These are phyloP conservation scores for Sprattus sprattus DNA, from an alignment of 2,113 vertebrate species.

Conservation along the genomic window DNA sequence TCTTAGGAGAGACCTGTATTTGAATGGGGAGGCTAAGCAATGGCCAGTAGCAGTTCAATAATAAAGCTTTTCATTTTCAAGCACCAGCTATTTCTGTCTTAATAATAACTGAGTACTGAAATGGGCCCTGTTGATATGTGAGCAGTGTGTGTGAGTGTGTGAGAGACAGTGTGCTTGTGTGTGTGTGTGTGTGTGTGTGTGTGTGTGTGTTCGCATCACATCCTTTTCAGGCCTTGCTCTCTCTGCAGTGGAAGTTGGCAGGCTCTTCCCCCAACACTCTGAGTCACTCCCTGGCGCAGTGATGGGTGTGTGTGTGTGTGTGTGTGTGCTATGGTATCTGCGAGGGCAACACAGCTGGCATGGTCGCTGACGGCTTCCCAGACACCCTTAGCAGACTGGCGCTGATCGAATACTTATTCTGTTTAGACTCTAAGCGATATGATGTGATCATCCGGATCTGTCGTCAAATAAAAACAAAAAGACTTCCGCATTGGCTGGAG, in stretches of 20 bases:
- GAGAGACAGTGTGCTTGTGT: neutral
- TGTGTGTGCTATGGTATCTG: constrained; percentile 13
- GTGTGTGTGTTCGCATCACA: constrained; percentile 19
- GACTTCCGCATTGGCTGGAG: too few relatives aligned
- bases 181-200: constrained; percentile 10
- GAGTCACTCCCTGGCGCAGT: constrained; percentile 23
- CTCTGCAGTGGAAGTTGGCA: neutral
- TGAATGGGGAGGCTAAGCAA: too few relatives aligned
- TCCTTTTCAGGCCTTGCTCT: neutral
- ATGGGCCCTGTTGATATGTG: too few relatives aligned
- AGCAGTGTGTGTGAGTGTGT: constrained; percentile 8
- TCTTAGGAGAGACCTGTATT: too few relatives aligned
- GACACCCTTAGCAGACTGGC: neutral
- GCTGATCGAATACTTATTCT: neutral
- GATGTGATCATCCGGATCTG: neutral
- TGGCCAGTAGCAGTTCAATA: too few relatives aligned
- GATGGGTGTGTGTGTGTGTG: constrained; percentile 8
- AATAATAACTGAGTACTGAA: too few relatives aligned
- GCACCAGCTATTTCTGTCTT: too few relatives aligned
- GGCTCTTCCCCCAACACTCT: constrained; percentile 17
- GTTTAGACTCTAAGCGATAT: neutral
- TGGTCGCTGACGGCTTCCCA: neutral
- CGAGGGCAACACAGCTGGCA: neutral
- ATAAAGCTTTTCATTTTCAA: too few relatives aligned
- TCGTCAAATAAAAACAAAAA: neutral